Conservation (phyloP, 2,888 invertebrate genomes). For the Cabera pusaria region DNA sequence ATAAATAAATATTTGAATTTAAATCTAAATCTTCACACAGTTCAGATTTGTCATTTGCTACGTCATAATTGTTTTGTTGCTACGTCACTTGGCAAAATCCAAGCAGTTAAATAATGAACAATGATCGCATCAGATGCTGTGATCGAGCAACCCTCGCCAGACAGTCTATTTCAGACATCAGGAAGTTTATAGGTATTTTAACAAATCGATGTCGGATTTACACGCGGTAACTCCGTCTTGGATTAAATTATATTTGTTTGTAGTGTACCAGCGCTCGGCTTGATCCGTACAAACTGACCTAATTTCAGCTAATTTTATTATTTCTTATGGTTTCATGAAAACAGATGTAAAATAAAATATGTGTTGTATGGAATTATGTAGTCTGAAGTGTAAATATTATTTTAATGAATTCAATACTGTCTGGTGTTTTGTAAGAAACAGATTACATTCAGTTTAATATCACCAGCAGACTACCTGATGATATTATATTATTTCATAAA, state of each 20-base stretch:
- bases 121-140: too few species aligned
- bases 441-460: too few species aligned
- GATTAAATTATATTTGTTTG: constrained; percentile 20
- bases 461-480: too few species aligned
- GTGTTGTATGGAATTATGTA: constrained; percentile 18
- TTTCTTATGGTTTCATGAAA: constrained; percentile 20
- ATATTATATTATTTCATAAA: too few species aligned
- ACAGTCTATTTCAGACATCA: constrained; percentile 32
- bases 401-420: too few species aligned
- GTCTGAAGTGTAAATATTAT: constrained; percentile 7
- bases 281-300: constrained; percentile 17
- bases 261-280: constrained; percentile 12
- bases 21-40: too few species aligned
- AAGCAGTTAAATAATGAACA: too few species aligned
- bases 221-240: constrained; percentile 9
- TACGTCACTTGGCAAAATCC: too few species aligned
- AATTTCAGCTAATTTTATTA: constrained; percentile 20
- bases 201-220: constrained; percentile 23
- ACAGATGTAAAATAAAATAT: constrained; percentile 21
- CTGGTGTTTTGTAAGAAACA: too few species aligned
- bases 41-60: too few species aligned
- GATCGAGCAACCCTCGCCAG: constrained; percentile 24
- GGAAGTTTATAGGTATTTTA: constrained; percentile 39
- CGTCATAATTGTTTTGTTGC: too few species aligned
- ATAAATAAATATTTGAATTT: too few species aligned